Evolutionary conservation across 2,797 vertebrate genomes (phyloP), one percentile per base, ranked within the genome.

Genomic region (Leuciscus waleckii): DNA sequence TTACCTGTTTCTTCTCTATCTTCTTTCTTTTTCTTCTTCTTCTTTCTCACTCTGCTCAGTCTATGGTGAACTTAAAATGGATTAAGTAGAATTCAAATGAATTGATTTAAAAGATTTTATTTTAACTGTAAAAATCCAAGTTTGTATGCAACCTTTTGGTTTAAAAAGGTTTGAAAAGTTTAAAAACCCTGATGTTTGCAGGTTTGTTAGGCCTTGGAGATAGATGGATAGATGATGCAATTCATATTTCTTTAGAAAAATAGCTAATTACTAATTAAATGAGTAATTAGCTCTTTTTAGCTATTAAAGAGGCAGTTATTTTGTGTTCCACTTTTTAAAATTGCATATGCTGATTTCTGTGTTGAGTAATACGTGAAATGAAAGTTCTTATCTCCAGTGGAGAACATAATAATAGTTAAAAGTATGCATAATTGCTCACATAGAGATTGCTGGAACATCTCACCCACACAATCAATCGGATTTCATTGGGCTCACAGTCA

Each of bases 321-420:
- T 65, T 58, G 80, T 58, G 65, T 39, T 41, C 26, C 7, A 1
- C 79, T 14, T 39, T 74, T 74, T 83, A n/a, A n/a, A 51, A 65
- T 51, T 83, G 81, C 21, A 11, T 37, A 51, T 65, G 32, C 65
- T 10, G 43, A n/a, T 74, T 83, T 37, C 10, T 68, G 41, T n/a
- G 46, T 78, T 77, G 46, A 58, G 23, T 49, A 69, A 43, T 69
- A 19, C 2, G 7, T 35, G 4, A 77, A 84, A 78, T 70, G 4
- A 70, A n/a, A 26, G 37, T 70, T 70, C 54, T 79, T 26, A 70
- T 79, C 26, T 58, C 75, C 51, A 58, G 11, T 79, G 39, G 37
- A 46, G 83, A 84, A 37, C 49, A 79, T 79, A 70, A 78, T 79
- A 70, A 79, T 78, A 32, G 74, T 70, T 79, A 70, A 78, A 84